Evolutionary conservation across 1,140 invertebrate species (phyloP).

Genomic region (Drosophila nannoptera): DNA sequence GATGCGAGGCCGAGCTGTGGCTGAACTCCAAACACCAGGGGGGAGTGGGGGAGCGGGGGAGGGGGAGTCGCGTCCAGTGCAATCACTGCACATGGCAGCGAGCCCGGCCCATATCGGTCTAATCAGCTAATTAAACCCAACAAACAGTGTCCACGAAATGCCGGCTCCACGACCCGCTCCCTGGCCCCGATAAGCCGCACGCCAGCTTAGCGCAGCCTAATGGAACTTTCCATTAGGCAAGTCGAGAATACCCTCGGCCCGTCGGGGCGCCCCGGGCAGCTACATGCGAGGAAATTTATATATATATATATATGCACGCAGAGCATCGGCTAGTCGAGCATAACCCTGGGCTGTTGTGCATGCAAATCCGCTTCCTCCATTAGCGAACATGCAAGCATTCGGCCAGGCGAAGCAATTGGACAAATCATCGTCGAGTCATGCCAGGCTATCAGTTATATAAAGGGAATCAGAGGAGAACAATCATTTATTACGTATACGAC

Average conservation of each 20-base stretch:
- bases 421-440: conserved; percentile 6
- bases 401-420: not conserved
- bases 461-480: not conserved
- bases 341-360: not conserved
- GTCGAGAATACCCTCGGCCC: not conserved
- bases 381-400: conserved; percentile 28
- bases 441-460: not conserved
- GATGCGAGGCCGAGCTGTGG: too few relatives aligned
- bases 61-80: not conserved
- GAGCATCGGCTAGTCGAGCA: not conserved
- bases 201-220: conserved; percentile 4
- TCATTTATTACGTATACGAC: not conserved
- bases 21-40: too few relatives aligned
- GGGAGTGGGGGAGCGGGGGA: too few relatives aligned
- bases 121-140: conserved; percentile 2
- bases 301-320: conserved; percentile 1
- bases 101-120: not conserved
- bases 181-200: conserved; percentile 24
- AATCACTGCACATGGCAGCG: not conserved
- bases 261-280: not conserved
- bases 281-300: not conserved
- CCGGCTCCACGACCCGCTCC: too few relatives aligned
- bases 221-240: conserved; percentile 1
- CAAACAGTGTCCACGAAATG: not conserved
- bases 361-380: conserved; percentile 23